Percentiles rank a stretch among this genome's conserved stretches.
Conservation (phyloP, 2,113 vertebrate genomes). For the Hystrix brachyura region DNA sequence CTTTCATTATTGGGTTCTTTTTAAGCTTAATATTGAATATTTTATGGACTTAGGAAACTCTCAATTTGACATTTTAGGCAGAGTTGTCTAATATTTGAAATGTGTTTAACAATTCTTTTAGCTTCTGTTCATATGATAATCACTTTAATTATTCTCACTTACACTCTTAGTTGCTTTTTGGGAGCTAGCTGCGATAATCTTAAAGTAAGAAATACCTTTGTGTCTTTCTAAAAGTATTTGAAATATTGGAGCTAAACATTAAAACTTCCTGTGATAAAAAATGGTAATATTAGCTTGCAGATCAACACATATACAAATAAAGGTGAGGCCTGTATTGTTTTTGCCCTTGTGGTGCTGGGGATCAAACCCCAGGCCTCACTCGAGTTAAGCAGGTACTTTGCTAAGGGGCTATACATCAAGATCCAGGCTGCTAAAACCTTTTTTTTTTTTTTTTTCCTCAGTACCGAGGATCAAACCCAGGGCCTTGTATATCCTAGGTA, state of each 20-base stretch:
- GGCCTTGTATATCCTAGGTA: neutral
- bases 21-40: neutral
- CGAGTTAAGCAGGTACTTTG: neutral
- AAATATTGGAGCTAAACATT: conserved; percentile 11
- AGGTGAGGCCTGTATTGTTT: neutral
- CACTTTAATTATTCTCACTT: neutral
- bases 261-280: neutral
- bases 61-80: neutral
- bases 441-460: neutral
- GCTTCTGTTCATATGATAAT: conserved; percentile 9
- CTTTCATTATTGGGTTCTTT: neutral
- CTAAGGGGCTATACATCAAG: neutral
- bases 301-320: neutral
- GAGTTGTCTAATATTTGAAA: conserved; percentile 33
- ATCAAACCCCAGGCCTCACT: neutral
- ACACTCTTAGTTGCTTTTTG: conserved; percentile 48
- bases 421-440: neutral
- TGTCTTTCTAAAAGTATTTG: conserved; percentile 6
- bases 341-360: neutral
- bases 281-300: neutral
- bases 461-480: neutral
- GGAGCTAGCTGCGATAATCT: neutral
- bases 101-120: neutral
- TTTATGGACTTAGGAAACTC: neutral
- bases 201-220: conserved; percentile 40